phyloP scores from a whole-genome alignment of 2,113 vertebrate genomes.

The Nothobranchius kuhntae region DNA sequence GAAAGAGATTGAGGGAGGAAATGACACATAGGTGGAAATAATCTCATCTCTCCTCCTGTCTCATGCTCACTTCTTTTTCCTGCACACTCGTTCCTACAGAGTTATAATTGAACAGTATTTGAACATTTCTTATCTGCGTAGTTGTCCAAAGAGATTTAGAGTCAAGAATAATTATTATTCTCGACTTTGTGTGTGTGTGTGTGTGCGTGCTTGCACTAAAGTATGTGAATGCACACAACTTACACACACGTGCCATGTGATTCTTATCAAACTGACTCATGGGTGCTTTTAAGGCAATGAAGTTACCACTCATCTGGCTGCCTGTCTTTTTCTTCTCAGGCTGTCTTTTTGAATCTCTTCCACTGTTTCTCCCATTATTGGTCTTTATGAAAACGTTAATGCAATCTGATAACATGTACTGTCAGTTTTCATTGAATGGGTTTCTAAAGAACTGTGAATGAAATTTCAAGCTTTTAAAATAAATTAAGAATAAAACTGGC shows the following conservation, averaged over 20 bases:
- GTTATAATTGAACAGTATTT: constrained; percentile 56
- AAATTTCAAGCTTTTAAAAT: not conserved
- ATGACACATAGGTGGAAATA: constrained; percentile 69
- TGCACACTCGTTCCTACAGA: constrained; percentile 6
- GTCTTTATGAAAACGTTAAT: not conserved
- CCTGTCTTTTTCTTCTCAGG: constrained; percentile 31
- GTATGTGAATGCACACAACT: too few species aligned
- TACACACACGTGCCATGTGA: constrained; percentile 35
- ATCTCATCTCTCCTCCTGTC: constrained; percentile 58
- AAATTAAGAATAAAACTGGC: not conserved
- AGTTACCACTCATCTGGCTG: constrained; percentile 44
- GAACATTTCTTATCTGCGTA: constrained; percentile 52
- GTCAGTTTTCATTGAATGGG: not conserved
- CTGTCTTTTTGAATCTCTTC: constrained; percentile 31
- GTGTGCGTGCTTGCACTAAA: too few species aligned
- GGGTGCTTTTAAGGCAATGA: constrained; percentile 73
- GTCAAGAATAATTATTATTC: constrained; percentile 25
- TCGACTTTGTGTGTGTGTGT: not conserved
- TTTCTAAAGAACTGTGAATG: not conserved
- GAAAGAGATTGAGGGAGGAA: constrained; percentile 43
- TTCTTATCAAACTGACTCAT: constrained; percentile 65
- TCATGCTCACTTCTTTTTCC: constrained; percentile 33
- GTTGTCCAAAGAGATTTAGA: constrained; percentile 52
- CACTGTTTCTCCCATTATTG: not conserved
- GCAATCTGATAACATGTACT: not conserved